Base-by-base conservation (phyloP, 2,888 invertebrate species). In the Gasteruption jaculator region DNA sequence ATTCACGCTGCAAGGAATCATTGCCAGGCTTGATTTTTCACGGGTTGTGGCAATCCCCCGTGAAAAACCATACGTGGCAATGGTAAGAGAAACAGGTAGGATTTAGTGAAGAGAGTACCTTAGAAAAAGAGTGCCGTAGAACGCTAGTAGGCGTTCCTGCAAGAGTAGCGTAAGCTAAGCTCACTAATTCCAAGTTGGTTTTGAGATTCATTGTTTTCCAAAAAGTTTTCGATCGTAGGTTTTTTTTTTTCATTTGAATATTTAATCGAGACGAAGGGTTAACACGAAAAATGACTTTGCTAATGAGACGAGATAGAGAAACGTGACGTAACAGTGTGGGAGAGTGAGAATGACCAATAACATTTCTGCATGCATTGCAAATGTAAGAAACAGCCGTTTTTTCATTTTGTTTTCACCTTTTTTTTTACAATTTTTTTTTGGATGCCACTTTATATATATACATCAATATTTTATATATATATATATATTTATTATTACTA, bases 271-370 rank as follows among this genome's bases (percentile, higher is more conserved):
- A n/a, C n/a, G n/a, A n/a, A n/a, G n/a, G n/a, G n/a, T n/a, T n/a
- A n/a, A n/a, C n/a, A n/a, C n/a, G n/a, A n/a, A n/a, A n/a, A n/a
- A n/a, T n/a, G n/a, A n/a, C n/a, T n/a, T n/a, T n/a, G n/a, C n/a
- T n/a, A n/a, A n/a, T n/a, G n/a, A n/a, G n/a, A n/a, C n/a, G n/a
- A n/a, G n/a, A n/a, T n/a, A n/a, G n/a, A n/a, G n/a, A n/a, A n/a
- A n/a, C n/a, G n/a, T n/a, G 5, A 40, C 55, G 48, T 55, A 52
- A 53, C 52, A 61, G 68, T 66, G 64, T 69, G 70, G 70, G 70
- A 70, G 70, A 70, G 70, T 70, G 70, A 70, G 70, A 70, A 70
- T 70, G 69, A 63, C 51, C n/a, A n/a, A n/a, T n/a, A n/a, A n/a
- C n/a, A n/a, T n/a, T n/a, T n/a, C n/a, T 68, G 70, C 70, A 70